phyloP scores from a whole-genome alignment of 2,113 vertebrate species.

The Pantherophis guttatus region DNA sequence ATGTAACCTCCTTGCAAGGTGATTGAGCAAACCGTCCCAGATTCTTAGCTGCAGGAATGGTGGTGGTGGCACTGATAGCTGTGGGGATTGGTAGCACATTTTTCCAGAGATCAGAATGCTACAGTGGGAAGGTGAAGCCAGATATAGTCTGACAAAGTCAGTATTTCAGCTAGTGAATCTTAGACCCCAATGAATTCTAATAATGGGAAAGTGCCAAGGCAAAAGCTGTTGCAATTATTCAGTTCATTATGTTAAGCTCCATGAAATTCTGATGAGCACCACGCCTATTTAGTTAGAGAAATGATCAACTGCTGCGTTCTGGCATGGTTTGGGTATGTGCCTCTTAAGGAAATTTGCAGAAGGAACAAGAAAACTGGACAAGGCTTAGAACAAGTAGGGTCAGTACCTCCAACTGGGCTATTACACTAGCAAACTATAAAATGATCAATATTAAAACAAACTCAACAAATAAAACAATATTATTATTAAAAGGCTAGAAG shows the following conservation, averaged over 20 bases:
- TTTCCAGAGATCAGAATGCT: neutral
- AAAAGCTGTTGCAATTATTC: neutral
- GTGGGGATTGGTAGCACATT: constrained; percentile 17
- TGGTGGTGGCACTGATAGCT: neutral
- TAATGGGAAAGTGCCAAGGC: constrained; percentile 3
- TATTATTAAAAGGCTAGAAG: neutral
- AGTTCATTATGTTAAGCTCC: neutral
- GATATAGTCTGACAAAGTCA: constrained; percentile 7
- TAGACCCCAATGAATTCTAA: constrained; percentile 1
- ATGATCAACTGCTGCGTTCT: neutral
- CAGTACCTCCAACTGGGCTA: neutral
- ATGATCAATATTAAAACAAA: neutral
- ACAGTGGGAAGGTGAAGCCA: constrained; percentile 12
- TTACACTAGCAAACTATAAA: neutral
- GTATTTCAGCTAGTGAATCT: constrained; percentile 3
- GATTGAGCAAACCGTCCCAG: constrained; percentile 49
- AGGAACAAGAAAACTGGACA: neutral
- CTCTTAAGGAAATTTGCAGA: neutral
- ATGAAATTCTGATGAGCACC: constrained; percentile 7
- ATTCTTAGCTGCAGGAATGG: constrained; percentile 20
- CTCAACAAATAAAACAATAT: neutral
- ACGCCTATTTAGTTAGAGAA: neutral
- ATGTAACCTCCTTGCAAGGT: constrained; percentile 39
- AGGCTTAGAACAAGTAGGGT: neutral
- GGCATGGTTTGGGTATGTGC: neutral